Conservation (phyloP, 2,888 invertebrate species). For the Eilema caniola region DNA sequence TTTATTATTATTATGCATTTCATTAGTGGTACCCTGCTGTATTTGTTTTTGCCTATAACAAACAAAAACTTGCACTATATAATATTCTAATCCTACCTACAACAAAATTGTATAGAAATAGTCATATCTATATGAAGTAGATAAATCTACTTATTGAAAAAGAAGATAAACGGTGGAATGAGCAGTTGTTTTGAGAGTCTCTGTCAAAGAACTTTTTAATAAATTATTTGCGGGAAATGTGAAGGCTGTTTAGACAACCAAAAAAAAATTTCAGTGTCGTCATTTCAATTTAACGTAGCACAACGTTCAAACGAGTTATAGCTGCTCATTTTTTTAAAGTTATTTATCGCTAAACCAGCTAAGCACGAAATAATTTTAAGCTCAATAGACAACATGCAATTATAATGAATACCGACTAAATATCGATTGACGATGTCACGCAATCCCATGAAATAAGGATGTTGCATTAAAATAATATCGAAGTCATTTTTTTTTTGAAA, state of each 20-base stretch:
- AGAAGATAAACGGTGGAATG: too few relatives aligned
- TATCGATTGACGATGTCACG: slow-evolving; percentile 76
- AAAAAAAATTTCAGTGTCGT: background rate
- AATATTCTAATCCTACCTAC: too few relatives aligned
- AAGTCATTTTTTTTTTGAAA: slow-evolving; percentile 11
- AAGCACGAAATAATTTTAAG: slow-evolving; percentile 69
- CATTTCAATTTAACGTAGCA: background rate
- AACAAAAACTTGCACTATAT: too few relatives aligned
- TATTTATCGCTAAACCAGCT: slow-evolving; percentile 54
- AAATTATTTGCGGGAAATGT: background rate
- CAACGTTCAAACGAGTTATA: slow-evolving; percentile 31
- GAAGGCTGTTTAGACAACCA: background rate
- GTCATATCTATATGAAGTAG: too few relatives aligned
- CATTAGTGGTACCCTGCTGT: too few relatives aligned
- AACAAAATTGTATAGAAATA: too few relatives aligned
- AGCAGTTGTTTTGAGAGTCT: too few relatives aligned
- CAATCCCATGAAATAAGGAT: slow-evolving; percentile 55
- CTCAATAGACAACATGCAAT: slow-evolving; percentile 74
- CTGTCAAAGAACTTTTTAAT: background rate
- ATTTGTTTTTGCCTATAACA: too few relatives aligned
- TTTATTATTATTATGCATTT: too few relatives aligned
- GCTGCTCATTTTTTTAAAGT: slow-evolving; percentile 51
- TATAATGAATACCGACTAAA: slow-evolving; percentile 75
- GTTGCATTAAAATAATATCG: slow-evolving; percentile 28
- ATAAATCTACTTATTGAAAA: too few relatives aligned